These are phyloP conservation scores for Phrixothrix hirtus DNA, from an alignment of 2,888 invertebrate genomes.

Conservation along the genomic window DNA sequence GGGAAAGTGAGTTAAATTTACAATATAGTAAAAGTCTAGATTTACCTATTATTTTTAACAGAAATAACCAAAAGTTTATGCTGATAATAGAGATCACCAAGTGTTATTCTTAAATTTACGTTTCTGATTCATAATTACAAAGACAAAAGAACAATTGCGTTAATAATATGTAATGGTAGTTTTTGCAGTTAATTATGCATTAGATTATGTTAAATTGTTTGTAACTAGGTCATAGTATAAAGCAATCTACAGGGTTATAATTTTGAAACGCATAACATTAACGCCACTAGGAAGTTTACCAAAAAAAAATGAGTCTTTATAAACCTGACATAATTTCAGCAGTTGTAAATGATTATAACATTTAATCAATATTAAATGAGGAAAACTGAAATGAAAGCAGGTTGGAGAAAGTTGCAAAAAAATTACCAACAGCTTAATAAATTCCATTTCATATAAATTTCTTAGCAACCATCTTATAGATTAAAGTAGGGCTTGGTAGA, in stretches of 20 bases:
- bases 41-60: too few relatives aligned
- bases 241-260: background rate
- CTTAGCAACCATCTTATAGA: background rate
- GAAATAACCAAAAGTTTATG: too few relatives aligned
- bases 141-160: background rate
- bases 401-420: constrained; percentile 20
- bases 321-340: background rate
- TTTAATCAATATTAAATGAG: background rate
- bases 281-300: background rate
- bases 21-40: too few relatives aligned
- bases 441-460: constrained; percentile 9
- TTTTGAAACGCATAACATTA: background rate
- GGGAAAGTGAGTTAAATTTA: background rate
- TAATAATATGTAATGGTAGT: background rate
- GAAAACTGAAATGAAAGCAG: constrained; percentile 9
- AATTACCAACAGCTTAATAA: constrained; percentile 4
- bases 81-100: too few relatives aligned
- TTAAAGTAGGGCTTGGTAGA: too few relatives aligned
- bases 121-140: background rate
- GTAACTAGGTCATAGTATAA: constrained; percentile 11
- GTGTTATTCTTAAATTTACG: too few relatives aligned
- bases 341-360: background rate
- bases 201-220: constrained; percentile 14
- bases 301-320: background rate
- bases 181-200: constrained; percentile 9